These are phyloP conservation scores for Lomographa bimaculata DNA, from an alignment of 2,888 invertebrate genomes.

Conservation along the genomic window DNA sequence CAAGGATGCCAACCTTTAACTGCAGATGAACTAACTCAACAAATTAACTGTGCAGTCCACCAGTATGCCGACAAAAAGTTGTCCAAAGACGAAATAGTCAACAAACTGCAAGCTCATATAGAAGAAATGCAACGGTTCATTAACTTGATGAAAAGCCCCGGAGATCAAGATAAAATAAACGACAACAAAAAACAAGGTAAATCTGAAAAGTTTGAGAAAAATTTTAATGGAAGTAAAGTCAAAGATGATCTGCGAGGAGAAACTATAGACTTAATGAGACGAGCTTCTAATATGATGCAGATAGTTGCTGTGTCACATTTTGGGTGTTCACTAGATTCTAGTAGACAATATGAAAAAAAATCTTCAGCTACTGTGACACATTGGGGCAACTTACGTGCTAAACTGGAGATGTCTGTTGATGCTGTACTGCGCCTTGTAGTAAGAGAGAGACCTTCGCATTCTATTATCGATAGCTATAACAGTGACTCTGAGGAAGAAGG, in stretches of 20 bases:
- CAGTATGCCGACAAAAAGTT: constrained; percentile 96
- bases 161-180: constrained; percentile 74
- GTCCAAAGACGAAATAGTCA: constrained; percentile 98
- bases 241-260: constrained; percentile 79
- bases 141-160: constrained; percentile 93
- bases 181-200: constrained; percentile 55
- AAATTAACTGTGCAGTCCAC: constrained; percentile 95
- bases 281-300: constrained; percentile 94
- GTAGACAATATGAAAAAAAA: constrained; percentile 92
- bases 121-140: constrained; percentile 98
- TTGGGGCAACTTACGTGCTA: constrained; percentile 98
- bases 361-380: constrained; percentile 94
- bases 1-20: constrained; percentile 89
- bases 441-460: constrained; percentile 69
- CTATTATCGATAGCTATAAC: constrained; percentile 81
- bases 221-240: constrained; percentile 57
- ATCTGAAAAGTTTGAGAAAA: constrained; percentile 67
- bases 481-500: constrained; percentile 85
- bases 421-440: constrained; percentile 85
- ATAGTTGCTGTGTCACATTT: constrained; percentile 96
- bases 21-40: constrained; percentile 92
- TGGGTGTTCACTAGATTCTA: constrained; percentile 90
- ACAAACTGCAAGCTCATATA: constrained; percentile 98
- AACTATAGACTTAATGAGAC: constrained; percentile 91
- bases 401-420: constrained; percentile 94